A percentile compares a stretch with the other conserved stretches of the same genome.
These are phyloP conservation scores for Willisornis vidua DNA, from an alignment of 2,113 vertebrate genomes.

Conservation along the genomic window DNA sequence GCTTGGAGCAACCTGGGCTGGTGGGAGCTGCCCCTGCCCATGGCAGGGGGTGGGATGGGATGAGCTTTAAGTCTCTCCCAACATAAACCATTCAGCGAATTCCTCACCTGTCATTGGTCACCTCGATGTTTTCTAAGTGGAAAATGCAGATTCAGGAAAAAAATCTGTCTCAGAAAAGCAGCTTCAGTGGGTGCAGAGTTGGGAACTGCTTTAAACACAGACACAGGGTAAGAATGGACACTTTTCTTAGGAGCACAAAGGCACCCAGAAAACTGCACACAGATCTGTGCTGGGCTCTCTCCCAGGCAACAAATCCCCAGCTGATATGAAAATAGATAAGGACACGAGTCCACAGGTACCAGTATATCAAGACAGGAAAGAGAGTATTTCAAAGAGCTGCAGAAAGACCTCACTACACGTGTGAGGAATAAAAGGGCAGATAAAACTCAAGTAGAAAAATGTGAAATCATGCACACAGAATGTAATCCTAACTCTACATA, in stretches of 20 bases:
- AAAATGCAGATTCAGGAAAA: neutral
- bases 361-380: neutral
- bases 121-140: neutral
- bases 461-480: neutral
- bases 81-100: neutral
- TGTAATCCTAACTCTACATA: neutral
- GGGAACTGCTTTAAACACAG: neutral
- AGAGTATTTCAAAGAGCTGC: neutral
- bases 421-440: neutral
- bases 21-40: neutral
- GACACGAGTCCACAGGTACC: neutral
- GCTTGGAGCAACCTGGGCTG: rapidly evolving
- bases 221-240: neutral
- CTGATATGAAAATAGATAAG: neutral
- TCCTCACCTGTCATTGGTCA: neutral
- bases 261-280: neutral
- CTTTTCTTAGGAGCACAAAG: neutral
- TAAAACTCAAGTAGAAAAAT: neutral
- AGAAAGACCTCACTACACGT: neutral
- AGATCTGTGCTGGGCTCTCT: neutral
- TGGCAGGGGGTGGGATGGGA: rapidly evolving
- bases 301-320: neutral
- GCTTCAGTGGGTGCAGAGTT: neutral
- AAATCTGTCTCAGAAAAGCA: neutral
- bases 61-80: neutral